These are phyloP conservation scores for Zonotrichia albicollis DNA, from an alignment of 2,797 vertebrate genomes.

Conservation along the genomic window DNA sequence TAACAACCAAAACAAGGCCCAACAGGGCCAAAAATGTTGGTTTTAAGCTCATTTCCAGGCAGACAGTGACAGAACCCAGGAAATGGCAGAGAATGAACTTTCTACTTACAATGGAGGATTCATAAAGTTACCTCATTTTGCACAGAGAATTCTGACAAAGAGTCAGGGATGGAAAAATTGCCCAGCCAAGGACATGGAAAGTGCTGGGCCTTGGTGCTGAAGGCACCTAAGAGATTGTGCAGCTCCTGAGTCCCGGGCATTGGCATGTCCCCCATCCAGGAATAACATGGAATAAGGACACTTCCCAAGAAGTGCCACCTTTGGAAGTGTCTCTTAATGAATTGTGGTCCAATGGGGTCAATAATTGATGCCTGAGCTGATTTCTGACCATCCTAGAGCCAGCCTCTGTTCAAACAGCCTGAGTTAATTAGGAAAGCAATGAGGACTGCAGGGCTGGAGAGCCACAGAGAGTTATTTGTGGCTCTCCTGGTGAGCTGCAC, in stretches of 20 bases:
- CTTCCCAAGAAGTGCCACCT: background rate
- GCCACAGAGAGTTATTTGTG: background rate
- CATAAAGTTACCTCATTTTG: background rate
- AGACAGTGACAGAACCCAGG: rapidly evolving
- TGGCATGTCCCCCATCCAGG: background rate
- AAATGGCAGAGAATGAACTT: rapidly evolving
- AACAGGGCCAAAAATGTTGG: background rate
- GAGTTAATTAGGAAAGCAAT: background rate
- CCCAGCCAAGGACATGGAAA: background rate
- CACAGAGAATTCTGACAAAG: background rate
- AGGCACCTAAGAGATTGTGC: background rate
- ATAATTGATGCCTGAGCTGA: background rate
- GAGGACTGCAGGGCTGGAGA: background rate
- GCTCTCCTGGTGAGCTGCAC: background rate
- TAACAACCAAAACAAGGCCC: rapidly evolving
- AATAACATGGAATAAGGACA: background rate
- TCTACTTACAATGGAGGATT: rapidly evolving
- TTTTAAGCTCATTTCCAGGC: background rate
- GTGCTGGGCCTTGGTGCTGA: background rate
- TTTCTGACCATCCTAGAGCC: background rate
- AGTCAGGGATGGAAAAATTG: background rate
- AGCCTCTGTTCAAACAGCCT: background rate
- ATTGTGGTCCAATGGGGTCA: background rate
- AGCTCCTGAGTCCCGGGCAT: background rate
- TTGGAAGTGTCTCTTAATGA: background rate